Percentiles rank a stretch among this genome's conserved stretches.
These are phyloP conservation scores for Sitophilus oryzae DNA, from an alignment of 1,140 invertebrate species.

Conservation along the genomic window DNA sequence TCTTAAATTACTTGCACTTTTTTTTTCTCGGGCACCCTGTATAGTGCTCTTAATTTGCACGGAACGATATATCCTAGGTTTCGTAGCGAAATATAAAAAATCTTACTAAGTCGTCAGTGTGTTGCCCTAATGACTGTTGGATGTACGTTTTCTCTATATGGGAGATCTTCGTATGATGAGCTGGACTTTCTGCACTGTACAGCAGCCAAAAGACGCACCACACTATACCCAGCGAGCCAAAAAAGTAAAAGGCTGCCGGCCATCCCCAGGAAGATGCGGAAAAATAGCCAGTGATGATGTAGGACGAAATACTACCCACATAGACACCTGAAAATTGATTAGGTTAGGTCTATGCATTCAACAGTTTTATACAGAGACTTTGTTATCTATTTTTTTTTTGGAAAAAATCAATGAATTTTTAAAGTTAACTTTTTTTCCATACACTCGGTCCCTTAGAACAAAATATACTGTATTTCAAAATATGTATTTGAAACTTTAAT, in stretches of 20 bases:
- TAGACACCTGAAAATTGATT: constrained; percentile 49
- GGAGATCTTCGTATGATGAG: constrained; percentile 53
- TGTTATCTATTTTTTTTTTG: no score
- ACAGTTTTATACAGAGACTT: no score
- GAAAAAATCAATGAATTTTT: no score
- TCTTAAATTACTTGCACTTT: no score
- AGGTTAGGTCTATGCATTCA: neutral
- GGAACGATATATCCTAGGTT: no score
- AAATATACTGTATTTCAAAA: neutral
- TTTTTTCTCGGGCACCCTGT: no score
- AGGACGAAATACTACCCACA: constrained; percentile 64
- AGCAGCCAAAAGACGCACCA: constrained; percentile 59
- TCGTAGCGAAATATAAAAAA: no score
- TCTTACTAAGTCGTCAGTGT: constrained; percentile 31
- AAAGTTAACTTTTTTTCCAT: no score
- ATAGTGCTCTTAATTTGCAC: no score
- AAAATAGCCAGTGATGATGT: constrained; percentile 62
- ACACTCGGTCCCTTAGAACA: no score
- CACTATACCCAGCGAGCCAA: constrained; percentile 56
- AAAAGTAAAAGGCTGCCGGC: constrained; percentile 73
- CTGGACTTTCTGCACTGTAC: constrained; percentile 61
- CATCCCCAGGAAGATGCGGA: constrained; percentile 61
- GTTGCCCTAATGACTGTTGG: constrained; percentile 49
- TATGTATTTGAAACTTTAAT: no score
- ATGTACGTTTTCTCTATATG: constrained; percentile 58